Evolutionary conservation across 2,888 invertebrate genomes (phyloP), one percentile per base, ranked within the genome.

Genomic region (Cartodere bifasciata): DNA sequence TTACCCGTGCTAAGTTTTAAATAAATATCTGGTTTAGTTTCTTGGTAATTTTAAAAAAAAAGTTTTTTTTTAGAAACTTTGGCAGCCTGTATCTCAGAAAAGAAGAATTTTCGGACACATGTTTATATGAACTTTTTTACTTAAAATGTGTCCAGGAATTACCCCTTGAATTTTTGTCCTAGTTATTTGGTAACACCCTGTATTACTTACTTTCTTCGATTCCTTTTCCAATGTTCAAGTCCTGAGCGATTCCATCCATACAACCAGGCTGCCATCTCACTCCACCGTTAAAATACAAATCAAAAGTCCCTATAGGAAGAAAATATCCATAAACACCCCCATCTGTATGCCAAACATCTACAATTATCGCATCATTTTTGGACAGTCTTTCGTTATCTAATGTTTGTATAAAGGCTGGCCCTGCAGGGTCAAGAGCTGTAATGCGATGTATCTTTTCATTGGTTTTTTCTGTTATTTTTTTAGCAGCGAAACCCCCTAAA

Each of bases 281-380:
- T 0, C 72, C 73, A 5, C 67, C 65, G 39, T 73, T 70, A 6
- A 71, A 64, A 44, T 64, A 70, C 52, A 72, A 70, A 43, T 74
- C 73, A 0, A 61, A 60, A 36, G 70, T 68, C 13, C 67, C 72
- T 12, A 70, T 43, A 0, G 67, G 63, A 15, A 61, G 55, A 2
- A 60, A 64, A 1, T 66, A 64, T 2, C 68, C 48, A 34, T 49
- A 48, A 38, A 51, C 31, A 36, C 70, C 72, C 23, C 65, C 65
- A 38, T 70, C 70, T 4, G 73, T 73, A 47, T 75, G 74, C 38
- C 71, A 64, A 0, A 68, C 64, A 49, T 72, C 72, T 0, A 74
- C 73, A 43, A 71, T 69, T 3, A 60, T 51, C 0, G 68, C 74
- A 12, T 72, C 67, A 2, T 64, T 63, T 17, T 63, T 60, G 34